Evolutionary conservation across 2,888 invertebrate genomes (phyloP), one percentile per base, ranked within the genome.

Genomic region (Oscheius onirici): DNA sequence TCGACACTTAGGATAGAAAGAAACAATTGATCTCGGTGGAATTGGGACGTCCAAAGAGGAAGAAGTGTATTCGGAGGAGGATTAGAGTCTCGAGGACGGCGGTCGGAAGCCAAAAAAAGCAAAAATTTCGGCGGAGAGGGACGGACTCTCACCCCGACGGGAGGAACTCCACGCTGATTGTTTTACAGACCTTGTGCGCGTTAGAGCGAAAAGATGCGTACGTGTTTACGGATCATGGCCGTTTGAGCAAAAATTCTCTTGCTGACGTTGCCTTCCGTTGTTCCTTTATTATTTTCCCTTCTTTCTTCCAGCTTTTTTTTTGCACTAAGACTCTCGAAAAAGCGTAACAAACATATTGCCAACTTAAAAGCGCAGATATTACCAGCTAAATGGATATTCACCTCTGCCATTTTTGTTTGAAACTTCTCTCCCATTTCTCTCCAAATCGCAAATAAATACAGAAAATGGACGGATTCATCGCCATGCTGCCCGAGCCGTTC

Each of bases 401-500:
- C n/a, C n/a, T n/a, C n/a, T n/a, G n/a, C n/a, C n/a, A n/a, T n/a
- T n/a, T n/a, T n/a, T n/a, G n/a, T n/a, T n/a, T n/a, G n/a, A n/a
- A n/a, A n/a, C n/a, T n/a, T n/a, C n/a, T 34, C 34, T 34, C 34
- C 8, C 8, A 8, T 34, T 6, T 34, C 34, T 34, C 8, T 34
- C 34, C 34, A 34, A 34, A 34, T 6, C 3, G 5, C 34, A 34
- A 34, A 34, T 34, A 3, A 6, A 3, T 34, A 34, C 34, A 26
- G 28, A 71, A 44, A 66, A 85, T 85, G 85, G 85, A 85, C 73
- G 79, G 79, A 28, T 70, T 85, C 61, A 81, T 85, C 69, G 78
- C 81, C 46, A 86, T 85, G 84, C 72, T 86, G 34, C 86, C 86
- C n/a, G 73, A 75, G 60, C 75, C 77, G 6, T 61, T 84, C 26